phyloP scores from a whole-genome alignment of 1,140 invertebrate genomes.

The Acromyrmex echinatior region DNA sequence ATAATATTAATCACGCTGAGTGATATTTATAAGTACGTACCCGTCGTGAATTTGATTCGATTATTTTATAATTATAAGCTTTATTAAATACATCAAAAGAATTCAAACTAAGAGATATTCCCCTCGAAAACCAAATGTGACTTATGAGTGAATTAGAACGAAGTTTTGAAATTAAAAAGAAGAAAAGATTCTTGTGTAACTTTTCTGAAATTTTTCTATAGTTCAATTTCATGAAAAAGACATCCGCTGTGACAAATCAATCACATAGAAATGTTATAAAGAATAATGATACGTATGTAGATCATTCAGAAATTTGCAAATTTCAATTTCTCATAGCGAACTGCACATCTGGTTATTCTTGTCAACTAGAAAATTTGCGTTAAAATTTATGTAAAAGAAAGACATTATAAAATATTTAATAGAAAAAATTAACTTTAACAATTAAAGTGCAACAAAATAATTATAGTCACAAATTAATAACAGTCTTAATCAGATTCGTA shows the following conservation, averaged over 20 bases:
- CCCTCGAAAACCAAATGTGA: neutral
- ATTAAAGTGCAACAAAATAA: too few relatives aligned
- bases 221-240: neutral
- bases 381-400: neutral
- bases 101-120: neutral
- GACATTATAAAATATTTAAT: too few relatives aligned
- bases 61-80: neutral
- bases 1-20: neutral
- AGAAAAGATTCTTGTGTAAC: too few relatives aligned
- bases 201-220: neutral
- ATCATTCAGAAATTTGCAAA: neutral
- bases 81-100: neutral
- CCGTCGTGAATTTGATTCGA: neutral
- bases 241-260: neutral
- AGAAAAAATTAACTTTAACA: too few relatives aligned
- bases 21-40: neutral
- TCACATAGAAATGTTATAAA: neutral
- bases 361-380: neutral
- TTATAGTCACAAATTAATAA: too few relatives aligned
- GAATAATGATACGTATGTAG: neutral
- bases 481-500: too few relatives aligned
- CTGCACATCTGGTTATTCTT: neutral
- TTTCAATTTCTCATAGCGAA: neutral
- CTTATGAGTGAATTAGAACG: too few relatives aligned
- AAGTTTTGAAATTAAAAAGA: too few relatives aligned